Percentiles rank a stretch among this genome's conserved stretches.
These are phyloP conservation scores for Ianthella basta DNA, from an alignment of 37 sponge, comb jelly and placozoan species.

Conservation along the genomic window DNA sequence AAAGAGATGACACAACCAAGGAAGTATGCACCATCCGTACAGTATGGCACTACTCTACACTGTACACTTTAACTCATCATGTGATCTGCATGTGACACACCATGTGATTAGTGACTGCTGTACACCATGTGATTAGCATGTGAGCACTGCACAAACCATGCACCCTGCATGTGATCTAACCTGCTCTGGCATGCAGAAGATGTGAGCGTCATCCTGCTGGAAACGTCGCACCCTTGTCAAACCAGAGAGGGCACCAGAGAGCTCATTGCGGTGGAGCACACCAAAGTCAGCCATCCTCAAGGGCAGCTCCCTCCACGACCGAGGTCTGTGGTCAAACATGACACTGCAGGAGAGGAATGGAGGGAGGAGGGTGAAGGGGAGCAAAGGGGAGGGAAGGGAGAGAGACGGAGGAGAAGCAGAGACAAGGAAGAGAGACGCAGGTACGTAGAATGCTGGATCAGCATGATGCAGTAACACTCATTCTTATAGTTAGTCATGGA, in stretches of 20 bases:
- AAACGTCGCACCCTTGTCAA: slow-evolving; percentile 96
- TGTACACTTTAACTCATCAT: too few species aligned
- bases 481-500: too few species aligned
- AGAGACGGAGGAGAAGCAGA: too few species aligned
- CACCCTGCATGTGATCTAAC: slow-evolving; percentile 17
- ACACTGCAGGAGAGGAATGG: slow-evolving; percentile 44
- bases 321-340: slow-evolving; percentile 94
- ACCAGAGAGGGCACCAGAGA: slow-evolving; percentile 97
- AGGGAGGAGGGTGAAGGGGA: too few species aligned
- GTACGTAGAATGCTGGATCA: not conserved
- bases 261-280: slow-evolving; percentile 97
- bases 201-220: slow-evolving; percentile 99
- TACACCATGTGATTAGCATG: slow-evolving; percentile 11
- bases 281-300: slow-evolving; percentile 98
- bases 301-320: slow-evolving; percentile 97
- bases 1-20: not conserved
- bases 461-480: not conserved
- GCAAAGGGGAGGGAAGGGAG: not conserved
- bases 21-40: too few species aligned
- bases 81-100: too few species aligned
- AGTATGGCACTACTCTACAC: too few species aligned
- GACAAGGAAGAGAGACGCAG: not conserved
- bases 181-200: slow-evolving; percentile 96
- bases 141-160: not conserved
- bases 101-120: not conserved